A percentile compares a stretch with the other conserved stretches of the same genome.
Conservation (phyloP, 2,113 vertebrate species). For the Epinephelus cyanopodus region DNA sequence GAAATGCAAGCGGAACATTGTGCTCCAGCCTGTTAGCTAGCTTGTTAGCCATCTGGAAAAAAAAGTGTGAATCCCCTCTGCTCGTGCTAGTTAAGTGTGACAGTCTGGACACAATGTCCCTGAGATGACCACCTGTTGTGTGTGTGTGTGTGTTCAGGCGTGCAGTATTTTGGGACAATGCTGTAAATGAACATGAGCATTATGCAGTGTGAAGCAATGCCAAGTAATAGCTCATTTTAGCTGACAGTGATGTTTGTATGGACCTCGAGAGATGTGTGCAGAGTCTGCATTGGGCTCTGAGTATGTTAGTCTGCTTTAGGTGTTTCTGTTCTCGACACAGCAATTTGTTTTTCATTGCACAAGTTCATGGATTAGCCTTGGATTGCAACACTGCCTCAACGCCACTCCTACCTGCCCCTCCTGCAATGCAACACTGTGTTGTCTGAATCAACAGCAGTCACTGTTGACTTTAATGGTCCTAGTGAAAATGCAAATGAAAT, state of each 20-base stretch:
- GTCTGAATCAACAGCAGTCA: background rate
- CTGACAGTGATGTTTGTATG: background rate
- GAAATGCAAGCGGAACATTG: background rate
- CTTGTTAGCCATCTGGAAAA: conserved; percentile 47
- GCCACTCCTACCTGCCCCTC: conserved; percentile 4
- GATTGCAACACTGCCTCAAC: conserved; percentile 4
- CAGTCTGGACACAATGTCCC: conserved; percentile 46
- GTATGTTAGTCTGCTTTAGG: background rate
- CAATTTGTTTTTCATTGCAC: background rate
- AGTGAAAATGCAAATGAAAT: background rate
- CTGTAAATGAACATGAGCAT: background rate
- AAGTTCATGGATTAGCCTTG: background rate
- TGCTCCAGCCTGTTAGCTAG: conserved; percentile 61
- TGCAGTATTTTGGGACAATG: background rate
- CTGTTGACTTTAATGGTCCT: background rate
- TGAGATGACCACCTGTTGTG: background rate
- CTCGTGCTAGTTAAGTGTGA: background rate
- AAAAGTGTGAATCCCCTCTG: conserved; percentile 16
- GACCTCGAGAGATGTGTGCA: too few relatives aligned
- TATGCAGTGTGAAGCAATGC: background rate
- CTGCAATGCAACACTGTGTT: background rate
- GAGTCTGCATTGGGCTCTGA: too few relatives aligned
- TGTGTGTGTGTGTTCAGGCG: background rate
- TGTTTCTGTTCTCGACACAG: background rate
- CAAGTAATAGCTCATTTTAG: background rate